Base-by-base conservation (phyloP, 30 jellyfish, hydroid and myxozoan species). In the Nemopilema nomurai region DNA sequence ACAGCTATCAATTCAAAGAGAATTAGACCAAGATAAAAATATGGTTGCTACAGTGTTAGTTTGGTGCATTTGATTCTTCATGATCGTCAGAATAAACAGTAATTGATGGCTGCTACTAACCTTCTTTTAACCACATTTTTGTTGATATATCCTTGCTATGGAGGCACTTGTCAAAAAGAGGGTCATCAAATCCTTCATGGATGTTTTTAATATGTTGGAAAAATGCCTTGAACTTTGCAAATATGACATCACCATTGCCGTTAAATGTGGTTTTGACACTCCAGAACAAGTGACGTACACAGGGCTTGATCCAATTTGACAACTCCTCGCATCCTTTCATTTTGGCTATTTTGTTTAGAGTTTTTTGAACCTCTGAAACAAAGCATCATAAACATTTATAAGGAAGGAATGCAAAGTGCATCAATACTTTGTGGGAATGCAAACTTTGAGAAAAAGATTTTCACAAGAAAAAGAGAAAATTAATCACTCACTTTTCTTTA, bases 221-320 rank as follows among this genome's bases (percentile, higher is more conserved):
- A 64, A 78, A 78, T 0, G 79, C 24, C 21, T 65, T 49, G 50
- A 80, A 80, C 79, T 80, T 80, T 19, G 84, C 90, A 66, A 49
- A 68, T 22, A 80, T 80, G 51, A 80, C 24, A 23, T 23, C 71
- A 18, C 83, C 90, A 80, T 80, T 65, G 57, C 82, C 90, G 68
- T 67, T 51, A 62, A 26, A 29, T 30, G 90, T 80, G n/a, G 82
- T 28, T 21, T 28, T 33, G 33, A 82, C 84, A 80, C 82, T n/a
- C 90, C 90, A 80, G 82, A 26, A 65, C 51, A 80, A 49, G 33
- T 80, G 90, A 71, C 24, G 67, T 28, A 24, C 74, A 49, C 81
- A 66, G 16, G 90, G 82, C 69, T 49, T 66, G 67, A 80, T 67
- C 90, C 90, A 80, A 7, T 66, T 28, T 17, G 51, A 65, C 7